Evolutionary conservation across 1,140 invertebrate species (phyloP), one percentile per base, ranked within the genome.

Genomic region (Tetragonula clypearis): DNA sequence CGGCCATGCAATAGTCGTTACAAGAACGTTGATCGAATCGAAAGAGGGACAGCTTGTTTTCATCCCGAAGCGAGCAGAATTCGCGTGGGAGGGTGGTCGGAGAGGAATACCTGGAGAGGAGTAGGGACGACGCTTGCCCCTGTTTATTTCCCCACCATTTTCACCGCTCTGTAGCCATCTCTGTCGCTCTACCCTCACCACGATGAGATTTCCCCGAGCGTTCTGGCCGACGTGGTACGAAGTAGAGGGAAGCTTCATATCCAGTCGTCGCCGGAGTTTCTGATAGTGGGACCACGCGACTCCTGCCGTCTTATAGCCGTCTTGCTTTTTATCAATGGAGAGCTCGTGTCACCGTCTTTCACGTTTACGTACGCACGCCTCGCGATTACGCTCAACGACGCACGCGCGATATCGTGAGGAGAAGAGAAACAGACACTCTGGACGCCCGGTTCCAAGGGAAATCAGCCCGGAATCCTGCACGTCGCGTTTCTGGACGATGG

Each of bases 241-340:
- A 65, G 85, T 89, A 78, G 30, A 30, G 80, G 80, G 60, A 85
- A 79, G 49, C 21, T 41, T 71, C 86, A 81, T 79, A 82, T 86
- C 88, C 90, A 91, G 91, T 91, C 90, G 91, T 86, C 90, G 86
- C 86, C 88, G 85, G 91, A 84, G 86, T 90, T 84, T 79, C 91
- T 86, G 84, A 89, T 90, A 89, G 88, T 71, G 78, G 82, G 41
- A 74, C 82, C 84, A 88, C 84, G 89, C 87, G 91, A 89, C 85
- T 89, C 71, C 72, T 82, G 53, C 79, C 82, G 81, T 87, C 71
- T 87, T 85, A 79, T 88, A 88, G 79, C 26, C 78, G 30, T 66
- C 68, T 65, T 66, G 66, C 76, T 73, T 90, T 90, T 90, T 82
- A 90, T 90, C 89, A 90, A 90, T 90, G 89, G 89, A 88, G 89